Conservation (phyloP, 2,113 vertebrate species). For the Scalopus aquaticus region DNA sequence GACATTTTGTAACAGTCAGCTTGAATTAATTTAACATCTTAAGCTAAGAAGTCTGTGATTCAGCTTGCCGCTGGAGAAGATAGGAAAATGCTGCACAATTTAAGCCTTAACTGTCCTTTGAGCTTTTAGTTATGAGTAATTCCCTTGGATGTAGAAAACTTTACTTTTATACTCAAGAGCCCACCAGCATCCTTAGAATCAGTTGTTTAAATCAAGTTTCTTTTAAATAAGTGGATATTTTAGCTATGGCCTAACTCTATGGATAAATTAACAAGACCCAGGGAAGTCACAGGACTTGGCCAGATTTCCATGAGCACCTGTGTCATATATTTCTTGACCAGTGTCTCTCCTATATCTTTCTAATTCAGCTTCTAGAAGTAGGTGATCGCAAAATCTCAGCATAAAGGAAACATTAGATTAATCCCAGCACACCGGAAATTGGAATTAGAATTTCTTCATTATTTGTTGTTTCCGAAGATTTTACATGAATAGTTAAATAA, state of each 20-base stretch:
- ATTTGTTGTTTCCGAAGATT: constrained; percentile 51
- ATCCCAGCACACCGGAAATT: not conserved
- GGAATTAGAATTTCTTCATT: not conserved
- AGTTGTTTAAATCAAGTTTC: constrained; percentile 13
- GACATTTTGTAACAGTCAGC: not conserved
- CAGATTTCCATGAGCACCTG: not conserved
- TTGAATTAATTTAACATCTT: constrained; percentile 17
- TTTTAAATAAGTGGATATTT: not conserved
- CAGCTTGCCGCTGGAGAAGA: not conserved
- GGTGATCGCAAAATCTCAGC: not conserved
- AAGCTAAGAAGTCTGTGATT: not conserved
- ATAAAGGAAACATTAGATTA: constrained; percentile 1
- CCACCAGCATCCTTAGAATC: not conserved
- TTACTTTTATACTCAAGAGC: constrained; percentile 28
- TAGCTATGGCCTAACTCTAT: not conserved
- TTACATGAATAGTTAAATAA: constrained; percentile 12
- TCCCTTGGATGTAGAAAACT: not conserved
- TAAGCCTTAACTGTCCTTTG: not conserved
- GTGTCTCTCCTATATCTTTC: not conserved
- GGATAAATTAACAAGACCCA: not conserved
- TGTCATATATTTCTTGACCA: not conserved
- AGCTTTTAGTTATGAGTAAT: not conserved
- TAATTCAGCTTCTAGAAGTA: not conserved
- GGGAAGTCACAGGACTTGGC: not conserved
- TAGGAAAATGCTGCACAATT: not conserved